phyloP scores from a whole-genome alignment of 64 coral and sea anemone genomes.

The Montipora efflorescens region DNA sequence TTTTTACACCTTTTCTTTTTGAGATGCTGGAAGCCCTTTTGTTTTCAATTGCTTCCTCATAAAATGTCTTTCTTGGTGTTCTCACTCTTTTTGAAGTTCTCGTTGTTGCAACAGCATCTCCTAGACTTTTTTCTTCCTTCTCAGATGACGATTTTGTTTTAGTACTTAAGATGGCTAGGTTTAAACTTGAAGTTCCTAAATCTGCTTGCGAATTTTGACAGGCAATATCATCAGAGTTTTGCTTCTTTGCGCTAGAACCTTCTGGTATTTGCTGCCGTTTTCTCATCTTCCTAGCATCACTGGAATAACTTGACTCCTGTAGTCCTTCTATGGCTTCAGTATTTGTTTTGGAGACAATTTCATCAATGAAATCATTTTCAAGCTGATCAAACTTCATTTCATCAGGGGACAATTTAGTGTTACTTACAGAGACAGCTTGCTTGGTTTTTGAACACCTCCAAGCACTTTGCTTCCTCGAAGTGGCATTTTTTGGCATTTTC shows the following conservation, averaged over 20 bases:
- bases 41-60: neutral
- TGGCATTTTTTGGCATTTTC: too few species aligned
- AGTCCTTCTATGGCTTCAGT: neutral
- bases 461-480: too few species aligned
- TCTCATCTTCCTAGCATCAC: neutral
- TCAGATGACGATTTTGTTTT: neutral
- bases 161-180: neutral
- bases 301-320: neutral
- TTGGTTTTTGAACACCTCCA: too few species aligned
- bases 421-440: too few species aligned
- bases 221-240: neutral
- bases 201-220: neutral
- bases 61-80: neutral
- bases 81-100: constrained; percentile 30
- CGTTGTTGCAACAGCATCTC: neutral
- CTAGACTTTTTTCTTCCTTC: neutral
- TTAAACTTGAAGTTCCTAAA: neutral
- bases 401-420: too few species aligned
- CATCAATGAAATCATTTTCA: neutral
- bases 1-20: neutral
- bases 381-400: too few species aligned
- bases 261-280: neutral
- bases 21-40: neutral
- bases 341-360: neutral
- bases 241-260: neutral